phyloP scores from a whole-genome alignment of 1,140 invertebrate genomes.

The Nomia melanderi region DNA sequence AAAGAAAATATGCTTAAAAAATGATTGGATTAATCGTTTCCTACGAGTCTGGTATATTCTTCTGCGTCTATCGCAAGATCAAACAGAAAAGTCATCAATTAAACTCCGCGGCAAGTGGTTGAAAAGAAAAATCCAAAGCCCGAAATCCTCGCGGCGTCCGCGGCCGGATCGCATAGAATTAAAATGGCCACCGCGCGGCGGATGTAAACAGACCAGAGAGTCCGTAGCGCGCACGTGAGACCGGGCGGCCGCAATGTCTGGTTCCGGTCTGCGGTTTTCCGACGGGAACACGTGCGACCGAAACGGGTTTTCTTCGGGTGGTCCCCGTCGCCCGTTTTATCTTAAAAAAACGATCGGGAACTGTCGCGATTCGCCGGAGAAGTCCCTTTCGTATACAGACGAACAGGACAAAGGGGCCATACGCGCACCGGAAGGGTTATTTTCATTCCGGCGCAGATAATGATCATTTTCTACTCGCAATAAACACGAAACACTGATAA shows the following conservation, averaged over 20 bases:
- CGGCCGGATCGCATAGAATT: conserved; percentile 6
- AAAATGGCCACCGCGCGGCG: conserved; percentile 34
- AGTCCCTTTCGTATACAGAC: not conserved
- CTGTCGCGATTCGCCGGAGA: conserved; percentile 30
- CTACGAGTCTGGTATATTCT: no score
- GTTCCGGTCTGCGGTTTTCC: conserved; percentile 68
- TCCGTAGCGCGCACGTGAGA: conserved; percentile 34
- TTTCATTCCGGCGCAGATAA: not conserved
- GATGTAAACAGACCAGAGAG: conserved; percentile 49
- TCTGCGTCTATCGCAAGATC: no score
- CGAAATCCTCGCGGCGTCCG: no score
- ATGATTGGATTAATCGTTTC: no score
- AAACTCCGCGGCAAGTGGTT: no score
- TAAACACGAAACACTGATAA: not conserved
- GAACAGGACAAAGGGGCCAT: not conserved
- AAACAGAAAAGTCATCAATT: no score
- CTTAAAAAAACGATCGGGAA: conserved; percentile 47
- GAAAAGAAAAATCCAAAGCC: no score
- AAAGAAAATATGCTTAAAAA: no score
- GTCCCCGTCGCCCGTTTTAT: conserved; percentile 53
- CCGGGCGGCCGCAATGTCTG: conserved; percentile 60
- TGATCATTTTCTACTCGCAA: not conserved
- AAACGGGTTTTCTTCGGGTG: conserved; percentile 58
- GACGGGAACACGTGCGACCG: conserved; percentile 60
- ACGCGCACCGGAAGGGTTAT: not conserved